phyloP scores from a whole-genome alignment of 2,113 vertebrate species.

The Sprattus sprattus region DNA sequence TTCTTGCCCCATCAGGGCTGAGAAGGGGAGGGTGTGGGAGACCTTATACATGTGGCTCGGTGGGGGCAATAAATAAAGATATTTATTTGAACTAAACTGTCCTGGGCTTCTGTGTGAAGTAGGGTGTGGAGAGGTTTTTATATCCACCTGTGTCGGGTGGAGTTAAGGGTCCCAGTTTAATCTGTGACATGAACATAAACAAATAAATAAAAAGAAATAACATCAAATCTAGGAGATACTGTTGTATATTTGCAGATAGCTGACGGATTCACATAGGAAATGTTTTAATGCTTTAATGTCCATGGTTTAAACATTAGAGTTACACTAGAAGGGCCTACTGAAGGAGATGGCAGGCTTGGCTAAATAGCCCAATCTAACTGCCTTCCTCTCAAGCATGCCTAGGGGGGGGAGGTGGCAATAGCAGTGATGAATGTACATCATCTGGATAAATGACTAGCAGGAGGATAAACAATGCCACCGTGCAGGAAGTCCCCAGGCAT shows the following conservation, averaged over 20 bases:
- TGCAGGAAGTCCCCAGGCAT: background rate
- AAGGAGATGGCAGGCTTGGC: background rate
- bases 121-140: no score
- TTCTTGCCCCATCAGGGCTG: no score
- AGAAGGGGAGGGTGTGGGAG: no score
- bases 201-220: no score
- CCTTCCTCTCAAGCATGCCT: background rate
- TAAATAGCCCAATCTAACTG: background rate
- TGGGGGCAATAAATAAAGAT: background rate
- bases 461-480: background rate
- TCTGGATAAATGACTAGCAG: background rate
- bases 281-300: background rate
- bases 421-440: conserved; percentile 7
- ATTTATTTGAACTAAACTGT: no score
- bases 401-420: background rate
- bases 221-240: background rate
- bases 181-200: no score
- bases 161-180: no score
- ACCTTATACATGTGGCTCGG: no score
- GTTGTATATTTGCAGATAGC: background rate
- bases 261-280: background rate
- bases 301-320: background rate
- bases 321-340: background rate
- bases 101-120: no score
- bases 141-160: no score